Evolutionary conservation across 2,113 vertebrate genomes (phyloP).

Genomic region (Phycodurus eques): DNA sequence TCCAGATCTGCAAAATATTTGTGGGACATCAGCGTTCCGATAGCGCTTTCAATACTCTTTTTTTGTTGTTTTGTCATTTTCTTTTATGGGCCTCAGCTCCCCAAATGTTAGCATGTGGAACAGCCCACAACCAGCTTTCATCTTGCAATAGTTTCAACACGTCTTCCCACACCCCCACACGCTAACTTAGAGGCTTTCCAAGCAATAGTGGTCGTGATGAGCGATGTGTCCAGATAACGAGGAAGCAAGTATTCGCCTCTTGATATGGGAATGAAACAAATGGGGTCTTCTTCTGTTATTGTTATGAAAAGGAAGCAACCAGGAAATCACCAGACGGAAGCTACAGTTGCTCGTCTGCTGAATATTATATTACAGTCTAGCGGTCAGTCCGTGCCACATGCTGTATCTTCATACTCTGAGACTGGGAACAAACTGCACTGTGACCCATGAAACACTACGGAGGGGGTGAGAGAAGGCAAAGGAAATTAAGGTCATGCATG

Average conservation of each 20-base stretch:
- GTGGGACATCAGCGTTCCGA: not conserved
- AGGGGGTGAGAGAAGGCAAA: slow-evolving; percentile 14
- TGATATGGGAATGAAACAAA: slow-evolving; percentile 15
- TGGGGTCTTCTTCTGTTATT: slow-evolving; percentile 42
- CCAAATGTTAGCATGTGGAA: slow-evolving; percentile 34
- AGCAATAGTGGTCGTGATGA: slow-evolving; percentile 26
- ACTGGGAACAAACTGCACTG: slow-evolving; percentile 40
- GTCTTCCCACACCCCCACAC: slow-evolving; percentile 61
- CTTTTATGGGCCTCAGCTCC: slow-evolving; percentile 17
- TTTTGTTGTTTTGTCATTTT: slow-evolving; percentile 1
- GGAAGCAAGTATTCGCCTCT: not conserved
- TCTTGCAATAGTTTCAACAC: slow-evolving; percentile 21
- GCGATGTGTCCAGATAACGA: slow-evolving; percentile 20
- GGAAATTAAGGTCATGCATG: slow-evolving; percentile 45
- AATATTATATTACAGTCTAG: slow-evolving; percentile 7
- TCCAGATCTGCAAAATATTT: not conserved
- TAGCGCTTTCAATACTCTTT: not conserved
- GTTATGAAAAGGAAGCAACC: slow-evolving; percentile 46
- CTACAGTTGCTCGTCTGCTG: slow-evolving; percentile 21
- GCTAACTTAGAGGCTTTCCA: slow-evolving; percentile 38
- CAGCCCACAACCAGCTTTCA: slow-evolving; percentile 62
- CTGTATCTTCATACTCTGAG: slow-evolving; percentile 36
- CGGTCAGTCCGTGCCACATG: slow-evolving; percentile 12
- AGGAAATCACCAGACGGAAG: slow-evolving; percentile 41
- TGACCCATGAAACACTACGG: slow-evolving; percentile 9